Evolutionary conservation across 2,797 vertebrate species (phyloP).

Genomic region (Iguana delicatissima): DNA sequence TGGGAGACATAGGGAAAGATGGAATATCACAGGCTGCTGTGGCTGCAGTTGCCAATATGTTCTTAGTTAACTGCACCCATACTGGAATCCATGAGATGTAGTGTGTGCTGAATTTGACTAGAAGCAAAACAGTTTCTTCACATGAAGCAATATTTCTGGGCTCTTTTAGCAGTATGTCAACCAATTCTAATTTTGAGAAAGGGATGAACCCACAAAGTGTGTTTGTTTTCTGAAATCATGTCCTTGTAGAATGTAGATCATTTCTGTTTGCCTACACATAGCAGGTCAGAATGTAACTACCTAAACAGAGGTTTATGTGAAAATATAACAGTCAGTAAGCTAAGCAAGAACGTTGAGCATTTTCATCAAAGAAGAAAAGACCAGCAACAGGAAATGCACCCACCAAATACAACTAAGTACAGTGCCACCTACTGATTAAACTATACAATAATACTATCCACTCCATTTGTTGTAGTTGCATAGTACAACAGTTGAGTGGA

Average conservation of each 20-base stretch:
- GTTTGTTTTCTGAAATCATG: background rate
- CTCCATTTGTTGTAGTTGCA: background rate
- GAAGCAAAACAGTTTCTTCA: conserved; percentile 46
- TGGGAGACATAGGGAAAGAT: background rate
- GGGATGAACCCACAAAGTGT: background rate
- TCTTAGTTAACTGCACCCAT: background rate
- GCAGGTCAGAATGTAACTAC: background rate
- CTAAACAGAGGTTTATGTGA: background rate
- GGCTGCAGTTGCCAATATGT: conserved; percentile 16
- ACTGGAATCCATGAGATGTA: conserved; percentile 43
- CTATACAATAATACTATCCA: background rate
- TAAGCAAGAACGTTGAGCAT: background rate
- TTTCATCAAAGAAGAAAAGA: background rate
- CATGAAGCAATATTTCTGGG: conserved; percentile 54
- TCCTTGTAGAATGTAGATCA: background rate
- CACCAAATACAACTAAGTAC: background rate
- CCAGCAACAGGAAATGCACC: background rate
- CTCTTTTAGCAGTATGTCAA: conserved; percentile 45
- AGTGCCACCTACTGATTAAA: background rate
- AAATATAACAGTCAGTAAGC: background rate
- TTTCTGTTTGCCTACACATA: background rate
- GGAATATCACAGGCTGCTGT: conserved; percentile 14
- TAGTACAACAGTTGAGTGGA: no score
- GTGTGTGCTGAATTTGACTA: conserved; percentile 29
- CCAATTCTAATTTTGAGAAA: background rate